Conservation (phyloP, 2,888 invertebrate genomes). For the Torymus tubicola region DNA sequence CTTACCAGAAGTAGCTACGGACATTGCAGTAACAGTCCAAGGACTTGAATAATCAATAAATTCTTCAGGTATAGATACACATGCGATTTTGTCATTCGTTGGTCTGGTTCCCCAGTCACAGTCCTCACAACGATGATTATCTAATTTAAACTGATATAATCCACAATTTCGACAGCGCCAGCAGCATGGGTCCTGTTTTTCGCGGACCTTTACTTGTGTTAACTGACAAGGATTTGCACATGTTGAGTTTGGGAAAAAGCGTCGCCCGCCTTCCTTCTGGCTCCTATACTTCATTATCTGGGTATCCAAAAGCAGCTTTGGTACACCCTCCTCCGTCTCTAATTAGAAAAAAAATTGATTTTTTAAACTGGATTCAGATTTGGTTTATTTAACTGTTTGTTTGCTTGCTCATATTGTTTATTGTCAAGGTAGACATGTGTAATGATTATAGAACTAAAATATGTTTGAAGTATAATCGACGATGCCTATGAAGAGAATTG, state of each 20-base stretch:
- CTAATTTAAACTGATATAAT: slow-evolving; percentile 73
- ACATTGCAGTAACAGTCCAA: slow-evolving; percentile 77
- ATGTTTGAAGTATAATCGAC: no score
- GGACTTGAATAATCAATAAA: slow-evolving; percentile 77
- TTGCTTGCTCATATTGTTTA: no score
- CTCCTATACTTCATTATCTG: slow-evolving; percentile 70
- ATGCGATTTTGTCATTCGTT: slow-evolving; percentile 71
- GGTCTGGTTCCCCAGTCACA: slow-evolving; percentile 75
- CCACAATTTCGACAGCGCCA: slow-evolving; percentile 78
- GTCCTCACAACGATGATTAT: slow-evolving; percentile 76
- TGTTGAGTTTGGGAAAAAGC: slow-evolving; percentile 74
- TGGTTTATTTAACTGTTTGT: no score
- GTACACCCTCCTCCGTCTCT: slow-evolving; percentile 48
- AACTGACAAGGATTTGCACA: slow-evolving; percentile 76
- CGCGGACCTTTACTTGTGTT: slow-evolving; percentile 72
- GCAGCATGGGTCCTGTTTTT: slow-evolving; percentile 77
- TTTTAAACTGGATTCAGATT: no score
- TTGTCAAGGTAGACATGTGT: no score
- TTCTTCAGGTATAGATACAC: slow-evolving; percentile 75
- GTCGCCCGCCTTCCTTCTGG: slow-evolving; percentile 60
- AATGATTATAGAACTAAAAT: no score
- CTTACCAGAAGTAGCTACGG: slow-evolving; percentile 72
- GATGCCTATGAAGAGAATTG: no score
- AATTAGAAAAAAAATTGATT: not conserved
- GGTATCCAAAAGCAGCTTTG: slow-evolving; percentile 38